Conservation (phyloP, 2,888 invertebrate species). For the Lamproptera curius region DNA sequence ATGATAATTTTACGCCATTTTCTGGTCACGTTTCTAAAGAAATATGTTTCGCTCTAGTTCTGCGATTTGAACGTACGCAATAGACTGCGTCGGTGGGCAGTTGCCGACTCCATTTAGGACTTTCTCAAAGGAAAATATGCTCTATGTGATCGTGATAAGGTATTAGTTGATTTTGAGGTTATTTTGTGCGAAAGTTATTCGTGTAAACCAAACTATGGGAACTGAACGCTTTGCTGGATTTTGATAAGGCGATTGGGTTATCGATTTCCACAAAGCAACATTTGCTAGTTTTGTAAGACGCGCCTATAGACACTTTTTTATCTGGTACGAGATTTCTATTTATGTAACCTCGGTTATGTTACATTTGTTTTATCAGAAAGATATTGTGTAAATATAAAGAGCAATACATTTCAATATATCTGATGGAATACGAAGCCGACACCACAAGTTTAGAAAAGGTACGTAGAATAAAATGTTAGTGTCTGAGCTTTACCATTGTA, state of each 20-base stretch:
- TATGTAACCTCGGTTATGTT: background rate
- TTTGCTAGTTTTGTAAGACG: background rate
- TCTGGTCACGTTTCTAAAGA: constrained; percentile 18
- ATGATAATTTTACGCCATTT: constrained; percentile 13
- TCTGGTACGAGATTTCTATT: background rate
- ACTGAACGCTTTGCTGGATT: constrained; percentile 8
- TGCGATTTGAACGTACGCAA: constrained; percentile 22
- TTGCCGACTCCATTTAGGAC: background rate
- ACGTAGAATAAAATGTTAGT: too few species aligned
- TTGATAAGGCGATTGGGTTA: constrained; percentile 11
- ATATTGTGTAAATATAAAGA: background rate
- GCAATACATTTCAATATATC: too few species aligned
- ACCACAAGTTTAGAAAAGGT: too few species aligned
- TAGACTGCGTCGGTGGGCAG: constrained; percentile 9
- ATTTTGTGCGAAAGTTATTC: background rate
- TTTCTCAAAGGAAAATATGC: background rate
- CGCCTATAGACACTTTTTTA: too few species aligned
- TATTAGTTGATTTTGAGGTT: background rate
- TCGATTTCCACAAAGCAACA: constrained; percentile 7
- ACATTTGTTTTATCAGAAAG: background rate
- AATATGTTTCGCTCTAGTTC: constrained; percentile 22
- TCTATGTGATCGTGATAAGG: constrained; percentile 3
- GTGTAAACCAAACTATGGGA: constrained; percentile 5
- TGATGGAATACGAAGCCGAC: too few species aligned
- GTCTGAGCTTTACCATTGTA: too few species aligned